Evolutionary conservation across 2,113 vertebrate genomes (phyloP).

Genomic region (Naja naja): DNA sequence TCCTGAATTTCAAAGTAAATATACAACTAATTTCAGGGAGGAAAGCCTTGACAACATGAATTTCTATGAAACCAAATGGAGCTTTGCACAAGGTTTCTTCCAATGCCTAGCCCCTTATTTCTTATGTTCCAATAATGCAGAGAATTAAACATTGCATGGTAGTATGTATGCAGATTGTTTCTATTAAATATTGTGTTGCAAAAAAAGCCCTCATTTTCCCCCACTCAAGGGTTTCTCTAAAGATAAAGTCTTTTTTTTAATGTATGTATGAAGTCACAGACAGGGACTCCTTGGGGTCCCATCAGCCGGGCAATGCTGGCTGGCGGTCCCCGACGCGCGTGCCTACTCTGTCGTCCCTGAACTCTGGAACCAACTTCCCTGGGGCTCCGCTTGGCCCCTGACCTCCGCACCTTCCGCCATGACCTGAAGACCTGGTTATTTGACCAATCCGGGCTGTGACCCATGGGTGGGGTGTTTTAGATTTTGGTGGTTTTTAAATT

Average conservation of each 20-base stretch:
- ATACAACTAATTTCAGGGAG: background rate
- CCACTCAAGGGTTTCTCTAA: background rate
- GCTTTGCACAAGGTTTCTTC: background rate
- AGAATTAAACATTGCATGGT: background rate
- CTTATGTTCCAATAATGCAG: background rate
- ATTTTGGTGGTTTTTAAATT: too few relatives aligned
- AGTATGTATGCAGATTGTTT: background rate
- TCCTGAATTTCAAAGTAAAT: background rate
- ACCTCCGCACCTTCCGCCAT: too few relatives aligned
- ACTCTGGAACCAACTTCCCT: too few relatives aligned
- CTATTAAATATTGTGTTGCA: background rate
- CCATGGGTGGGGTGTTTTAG: too few relatives aligned
- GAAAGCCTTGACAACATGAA: background rate
- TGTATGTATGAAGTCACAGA: too few relatives aligned
- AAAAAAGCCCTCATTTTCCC: background rate
- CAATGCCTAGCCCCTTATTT: background rate
- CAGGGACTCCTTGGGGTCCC: too few relatives aligned
- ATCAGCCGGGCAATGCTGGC: too few relatives aligned
- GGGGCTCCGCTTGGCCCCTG: too few relatives aligned
- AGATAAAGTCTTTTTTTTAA: background rate
- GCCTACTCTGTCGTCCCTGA: too few relatives aligned
- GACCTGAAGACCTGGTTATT: too few relatives aligned
- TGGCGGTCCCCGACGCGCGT: too few relatives aligned
- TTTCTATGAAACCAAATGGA: background rate
- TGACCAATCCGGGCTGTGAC: too few relatives aligned